Evolutionary conservation across 2,888 invertebrate genomes (phyloP).

Genomic region (Agrenia bidenticulata): DNA sequence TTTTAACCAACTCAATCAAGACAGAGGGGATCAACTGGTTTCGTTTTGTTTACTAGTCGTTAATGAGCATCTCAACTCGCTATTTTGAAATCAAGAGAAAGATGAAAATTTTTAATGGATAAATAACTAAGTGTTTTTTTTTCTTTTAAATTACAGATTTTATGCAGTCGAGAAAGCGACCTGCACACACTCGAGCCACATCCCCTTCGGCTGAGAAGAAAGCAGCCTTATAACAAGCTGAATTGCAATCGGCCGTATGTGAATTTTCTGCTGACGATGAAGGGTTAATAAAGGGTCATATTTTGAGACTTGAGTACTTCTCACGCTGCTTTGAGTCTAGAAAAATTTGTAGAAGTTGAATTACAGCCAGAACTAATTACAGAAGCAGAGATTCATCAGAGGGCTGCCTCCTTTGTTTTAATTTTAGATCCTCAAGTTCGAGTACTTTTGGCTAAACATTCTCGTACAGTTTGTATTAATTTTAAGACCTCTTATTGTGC

Average conservation of each 20-base stretch:
- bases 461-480: too few relatives aligned
- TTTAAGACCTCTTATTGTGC: background rate
- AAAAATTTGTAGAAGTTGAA: too few relatives aligned
- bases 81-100: too few relatives aligned
- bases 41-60: background rate
- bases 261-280: constrained; percentile 24
- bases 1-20: background rate
- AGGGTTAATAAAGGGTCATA: constrained; percentile 8
- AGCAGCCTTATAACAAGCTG: constrained; percentile 21
- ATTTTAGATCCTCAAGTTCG: too few relatives aligned
- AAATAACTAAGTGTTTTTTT: background rate
- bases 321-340: background rate
- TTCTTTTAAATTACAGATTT: constrained; percentile 24
- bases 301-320: background rate
- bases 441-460: too few relatives aligned
- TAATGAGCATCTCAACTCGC: too few relatives aligned
- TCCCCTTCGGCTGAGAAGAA: constrained; percentile 15
- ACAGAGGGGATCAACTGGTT: background rate
- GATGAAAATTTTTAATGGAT: too few relatives aligned
- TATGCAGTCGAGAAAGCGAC: constrained; percentile 31
- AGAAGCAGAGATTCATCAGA: too few relatives aligned
- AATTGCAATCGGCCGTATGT: constrained; percentile 31
- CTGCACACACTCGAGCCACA: constrained; percentile 26
- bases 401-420: too few relatives aligned
- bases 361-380: too few relatives aligned